Evolutionary conservation across 1,140 invertebrate genomes (phyloP).

Genomic region (Trachymyrmex cornetzi): DNA sequence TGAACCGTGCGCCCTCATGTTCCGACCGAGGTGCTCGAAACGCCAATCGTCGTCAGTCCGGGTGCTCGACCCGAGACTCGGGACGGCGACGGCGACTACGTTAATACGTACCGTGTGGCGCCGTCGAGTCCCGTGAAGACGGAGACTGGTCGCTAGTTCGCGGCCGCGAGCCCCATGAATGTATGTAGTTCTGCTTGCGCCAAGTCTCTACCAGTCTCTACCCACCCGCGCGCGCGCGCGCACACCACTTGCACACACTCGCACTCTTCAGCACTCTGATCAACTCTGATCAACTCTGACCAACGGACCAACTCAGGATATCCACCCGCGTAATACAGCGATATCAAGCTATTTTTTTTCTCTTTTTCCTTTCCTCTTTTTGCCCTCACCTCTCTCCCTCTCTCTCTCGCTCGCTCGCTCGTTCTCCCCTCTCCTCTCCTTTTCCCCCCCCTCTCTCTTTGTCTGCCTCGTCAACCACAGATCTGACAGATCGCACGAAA

Average conservation of each 20-base stretch:
- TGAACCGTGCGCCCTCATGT: slow-evolving; percentile 70
- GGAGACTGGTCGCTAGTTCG: slow-evolving; percentile 32
- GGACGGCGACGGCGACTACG: neutral
- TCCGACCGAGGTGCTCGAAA: slow-evolving; percentile 33
- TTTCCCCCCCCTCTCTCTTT: neutral
- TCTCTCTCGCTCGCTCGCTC: neutral
- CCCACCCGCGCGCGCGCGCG: neutral
- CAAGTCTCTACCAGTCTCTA: slow-evolving; percentile 40
- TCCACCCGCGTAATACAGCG: slow-evolving; percentile 27
- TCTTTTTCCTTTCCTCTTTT: neutral
- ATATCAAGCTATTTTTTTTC: slow-evolving; percentile 1
- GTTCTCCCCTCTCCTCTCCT: slow-evolving; percentile 1
- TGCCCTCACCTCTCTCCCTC: neutral
- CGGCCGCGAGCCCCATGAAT: slow-evolving; percentile 18
- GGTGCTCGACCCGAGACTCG: neutral
- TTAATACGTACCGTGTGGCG: slow-evolving; percentile 37
- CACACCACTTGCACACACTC: slow-evolving; percentile 24
- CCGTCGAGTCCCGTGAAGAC: slow-evolving; percentile 31
- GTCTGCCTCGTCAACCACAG: slow-evolving; percentile 42
- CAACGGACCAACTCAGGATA: neutral
- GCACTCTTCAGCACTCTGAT: neutral
- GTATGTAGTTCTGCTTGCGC: slow-evolving; percentile 18
- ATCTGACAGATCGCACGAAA: slow-evolving; percentile 13
- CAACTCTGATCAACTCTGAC: too few species aligned
- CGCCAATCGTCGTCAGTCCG: neutral